These are phyloP conservation scores for Meiosimyza platycephala DNA, from an alignment of 2,888 invertebrate genomes.

Conservation along the genomic window DNA sequence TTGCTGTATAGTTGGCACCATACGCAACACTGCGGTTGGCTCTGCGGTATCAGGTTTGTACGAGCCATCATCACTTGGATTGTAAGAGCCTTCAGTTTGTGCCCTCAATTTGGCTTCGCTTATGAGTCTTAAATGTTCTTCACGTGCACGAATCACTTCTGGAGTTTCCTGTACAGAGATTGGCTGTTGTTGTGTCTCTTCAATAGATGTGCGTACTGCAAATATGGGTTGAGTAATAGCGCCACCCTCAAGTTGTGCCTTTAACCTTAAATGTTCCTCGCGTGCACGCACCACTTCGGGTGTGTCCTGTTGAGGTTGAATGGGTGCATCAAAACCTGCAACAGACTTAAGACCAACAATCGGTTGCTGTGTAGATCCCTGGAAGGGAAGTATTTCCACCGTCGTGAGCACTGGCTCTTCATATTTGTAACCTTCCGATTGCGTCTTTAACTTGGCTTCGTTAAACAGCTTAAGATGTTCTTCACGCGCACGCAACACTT, in stretches of 20 bases:
- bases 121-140: slow-evolving; percentile 52
- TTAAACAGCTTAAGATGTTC: slow-evolving; percentile 42
- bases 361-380: not conserved
- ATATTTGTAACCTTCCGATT: slow-evolving; percentile 27
- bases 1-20: not conserved
- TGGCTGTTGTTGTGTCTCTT: not conserved
- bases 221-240: slow-evolving; percentile 12
- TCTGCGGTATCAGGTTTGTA: not conserved
- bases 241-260: slow-evolving; percentile 36
- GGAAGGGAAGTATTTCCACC: not conserved
- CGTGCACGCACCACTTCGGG: slow-evolving; percentile 54
- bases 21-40: not conserved
- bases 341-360: slow-evolving; percentile 10
- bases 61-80: not conserved
- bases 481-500: slow-evolving; percentile 37
- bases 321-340: slow-evolving; percentile 15
- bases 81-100: slow-evolving; percentile 35
- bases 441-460: slow-evolving; percentile 48
- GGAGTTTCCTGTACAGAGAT: slow-evolving; percentile 50
- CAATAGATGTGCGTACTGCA: not conserved
- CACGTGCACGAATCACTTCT: slow-evolving; percentile 54
- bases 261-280: slow-evolving; percentile 52
- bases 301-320: slow-evolving; percentile 18
- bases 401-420: too few species aligned
- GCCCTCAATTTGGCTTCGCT: slow-evolving; percentile 48